Evolutionary conservation across 2,113 vertebrate species (phyloP).

Genomic region (Bothrops jararaca): DNA sequence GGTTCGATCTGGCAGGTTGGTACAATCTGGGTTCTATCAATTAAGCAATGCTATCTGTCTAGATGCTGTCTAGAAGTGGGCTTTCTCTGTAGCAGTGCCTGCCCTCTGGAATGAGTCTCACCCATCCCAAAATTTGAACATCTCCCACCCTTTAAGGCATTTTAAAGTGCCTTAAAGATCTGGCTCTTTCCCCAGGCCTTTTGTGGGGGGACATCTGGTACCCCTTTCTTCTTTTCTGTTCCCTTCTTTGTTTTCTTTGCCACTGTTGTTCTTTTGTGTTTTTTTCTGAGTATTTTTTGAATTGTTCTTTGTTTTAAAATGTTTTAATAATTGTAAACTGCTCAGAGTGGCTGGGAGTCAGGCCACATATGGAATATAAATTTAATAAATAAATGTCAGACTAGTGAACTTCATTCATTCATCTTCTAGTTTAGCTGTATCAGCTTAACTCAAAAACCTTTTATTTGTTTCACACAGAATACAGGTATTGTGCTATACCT

Average conservation of each 20-base stretch:
- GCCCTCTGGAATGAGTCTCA: neutral
- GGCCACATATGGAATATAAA: neutral
- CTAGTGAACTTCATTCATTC: neutral
- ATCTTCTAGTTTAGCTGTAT: constrained; percentile 42
- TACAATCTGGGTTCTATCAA: neutral
- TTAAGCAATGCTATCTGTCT: neutral
- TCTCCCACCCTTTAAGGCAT: neutral
- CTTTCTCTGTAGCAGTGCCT: neutral
- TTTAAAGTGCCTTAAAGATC: neutral
- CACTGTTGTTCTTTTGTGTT: neutral
- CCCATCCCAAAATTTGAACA: neutral
- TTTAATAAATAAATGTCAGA: neutral
- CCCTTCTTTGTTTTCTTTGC: neutral
- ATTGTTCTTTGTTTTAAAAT: neutral
- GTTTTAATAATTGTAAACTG: neutral
- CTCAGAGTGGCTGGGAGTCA: neutral
- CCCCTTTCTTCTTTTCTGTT: neutral
- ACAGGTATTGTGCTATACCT: neutral
- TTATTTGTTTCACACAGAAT: constrained; percentile 29
- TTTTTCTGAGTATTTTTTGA: neutral
- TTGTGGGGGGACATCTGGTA: neutral
- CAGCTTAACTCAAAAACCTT: constrained; percentile 32
- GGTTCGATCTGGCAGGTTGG: neutral
- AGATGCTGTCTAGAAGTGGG: neutral
- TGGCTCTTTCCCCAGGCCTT: neutral